These are phyloP conservation scores for Mastacembelus armatus DNA, from an alignment of 2,797 vertebrate species.

Conservation along the genomic window DNA sequence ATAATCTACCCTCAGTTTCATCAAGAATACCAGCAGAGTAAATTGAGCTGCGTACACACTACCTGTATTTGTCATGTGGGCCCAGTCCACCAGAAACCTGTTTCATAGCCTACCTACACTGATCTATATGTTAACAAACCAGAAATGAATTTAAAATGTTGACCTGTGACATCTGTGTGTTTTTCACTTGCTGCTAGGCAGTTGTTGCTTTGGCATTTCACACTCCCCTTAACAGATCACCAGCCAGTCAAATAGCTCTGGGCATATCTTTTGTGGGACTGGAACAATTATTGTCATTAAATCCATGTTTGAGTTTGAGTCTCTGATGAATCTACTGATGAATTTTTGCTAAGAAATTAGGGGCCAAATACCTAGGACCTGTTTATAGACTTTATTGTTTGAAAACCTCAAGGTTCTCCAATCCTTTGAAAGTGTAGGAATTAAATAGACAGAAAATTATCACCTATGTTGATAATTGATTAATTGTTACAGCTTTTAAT, in stretches of 20 bases:
- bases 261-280: background rate
- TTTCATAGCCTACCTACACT: background rate
- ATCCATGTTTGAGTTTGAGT: too few species aligned
- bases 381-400: background rate
- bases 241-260: conserved; percentile 1
- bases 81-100: background rate
- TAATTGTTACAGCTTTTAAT: background rate
- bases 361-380: background rate
- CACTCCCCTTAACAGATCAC: conserved; percentile 6
- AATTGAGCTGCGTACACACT: background rate
- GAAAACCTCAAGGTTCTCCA: too few species aligned
- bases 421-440: too few species aligned
- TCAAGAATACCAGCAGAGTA: background rate
- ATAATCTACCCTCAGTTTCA: background rate
- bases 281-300: background rate
- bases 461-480: background rate
- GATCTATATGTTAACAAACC: conserved; percentile 14
- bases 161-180: conserved; percentile 7
- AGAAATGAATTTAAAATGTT: conserved; percentile 21
- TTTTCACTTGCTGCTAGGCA: conserved; percentile 57
- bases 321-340: background rate
- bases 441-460: too few species aligned
- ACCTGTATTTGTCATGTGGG: background rate
- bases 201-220: conserved; percentile 21
- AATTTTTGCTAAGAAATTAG: background rate